These are phyloP conservation scores for Peromyscus aztecus DNA, from an alignment of 2,797 vertebrate species.

Conservation along the genomic window DNA sequence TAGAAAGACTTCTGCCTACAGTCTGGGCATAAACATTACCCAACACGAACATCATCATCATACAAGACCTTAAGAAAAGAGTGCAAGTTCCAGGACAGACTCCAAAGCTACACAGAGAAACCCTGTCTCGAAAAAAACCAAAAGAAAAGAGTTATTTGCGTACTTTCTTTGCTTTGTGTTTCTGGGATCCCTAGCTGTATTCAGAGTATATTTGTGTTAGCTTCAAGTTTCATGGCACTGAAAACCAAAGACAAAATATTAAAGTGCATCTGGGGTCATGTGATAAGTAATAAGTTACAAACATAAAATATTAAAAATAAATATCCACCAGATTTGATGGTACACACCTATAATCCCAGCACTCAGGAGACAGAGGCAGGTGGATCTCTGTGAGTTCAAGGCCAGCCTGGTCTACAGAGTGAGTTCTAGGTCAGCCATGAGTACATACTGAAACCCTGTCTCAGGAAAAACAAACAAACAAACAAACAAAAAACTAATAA, in stretches of 20 bases:
- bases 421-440: not conserved
- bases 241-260: not conserved
- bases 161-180: not conserved
- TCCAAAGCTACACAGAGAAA: too few species aligned
- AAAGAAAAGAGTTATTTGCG: too few species aligned
- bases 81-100: too few species aligned
- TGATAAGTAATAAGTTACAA: not conserved
- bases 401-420: too few species aligned
- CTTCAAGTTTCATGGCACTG: slow-evolving; percentile 1
- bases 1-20: not conserved
- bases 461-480: not conserved
- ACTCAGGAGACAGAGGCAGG: not conserved
- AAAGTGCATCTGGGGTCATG: not conserved
- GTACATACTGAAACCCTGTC: not conserved
- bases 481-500: not conserved
- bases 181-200: not conserved
- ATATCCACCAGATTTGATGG: not conserved
- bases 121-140: too few species aligned
- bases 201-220: not conserved
- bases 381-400: not conserved
- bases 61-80: not conserved
- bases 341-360: not conserved
- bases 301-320: slow-evolving; percentile 29
- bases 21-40: accelerated
- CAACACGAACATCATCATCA: not conserved